A percentile compares a stretch with the other conserved stretches of the same genome.
These are phyloP conservation scores for Centruroides sculpturatus DNA, from an alignment of 1,140 invertebrate species.

Conservation along the genomic window DNA sequence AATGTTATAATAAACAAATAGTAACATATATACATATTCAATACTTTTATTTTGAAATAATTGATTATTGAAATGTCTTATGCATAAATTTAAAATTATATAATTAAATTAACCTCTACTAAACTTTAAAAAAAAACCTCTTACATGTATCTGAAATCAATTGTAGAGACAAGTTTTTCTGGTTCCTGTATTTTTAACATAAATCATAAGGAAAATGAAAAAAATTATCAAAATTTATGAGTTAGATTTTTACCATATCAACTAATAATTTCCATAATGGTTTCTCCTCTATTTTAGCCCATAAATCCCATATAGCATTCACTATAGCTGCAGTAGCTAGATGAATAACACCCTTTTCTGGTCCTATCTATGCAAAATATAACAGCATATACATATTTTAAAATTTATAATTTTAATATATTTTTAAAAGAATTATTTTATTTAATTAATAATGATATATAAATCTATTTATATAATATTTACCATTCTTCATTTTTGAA, in stretches of 20 bases:
- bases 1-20: no score
- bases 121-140: constrained; percentile 13
- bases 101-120: no score
- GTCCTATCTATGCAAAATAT: constrained; percentile 51
- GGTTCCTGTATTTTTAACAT: constrained; percentile 34
- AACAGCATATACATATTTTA: no score
- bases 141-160: constrained; percentile 75
- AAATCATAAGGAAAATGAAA: neutral
- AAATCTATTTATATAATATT: no score
- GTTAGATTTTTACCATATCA: constrained; percentile 40
- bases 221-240: neutral
- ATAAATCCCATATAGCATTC: constrained; percentile 83
- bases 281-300: constrained; percentile 67
- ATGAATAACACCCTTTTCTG: constrained; percentile 81
- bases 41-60: no score
- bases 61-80: no score
- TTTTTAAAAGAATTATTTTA: no score
- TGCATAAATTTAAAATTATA: no score
- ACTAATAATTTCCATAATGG: constrained; percentile 70
- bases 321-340: constrained; percentile 72
- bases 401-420: no score
- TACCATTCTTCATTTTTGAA: no score
- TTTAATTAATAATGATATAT: no score
- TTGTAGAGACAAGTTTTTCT: constrained; percentile 60
- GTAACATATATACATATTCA: no score